Evolutionary conservation across 2,888 invertebrate genomes (phyloP).

Genomic region (Crocallis elinguaria): DNA sequence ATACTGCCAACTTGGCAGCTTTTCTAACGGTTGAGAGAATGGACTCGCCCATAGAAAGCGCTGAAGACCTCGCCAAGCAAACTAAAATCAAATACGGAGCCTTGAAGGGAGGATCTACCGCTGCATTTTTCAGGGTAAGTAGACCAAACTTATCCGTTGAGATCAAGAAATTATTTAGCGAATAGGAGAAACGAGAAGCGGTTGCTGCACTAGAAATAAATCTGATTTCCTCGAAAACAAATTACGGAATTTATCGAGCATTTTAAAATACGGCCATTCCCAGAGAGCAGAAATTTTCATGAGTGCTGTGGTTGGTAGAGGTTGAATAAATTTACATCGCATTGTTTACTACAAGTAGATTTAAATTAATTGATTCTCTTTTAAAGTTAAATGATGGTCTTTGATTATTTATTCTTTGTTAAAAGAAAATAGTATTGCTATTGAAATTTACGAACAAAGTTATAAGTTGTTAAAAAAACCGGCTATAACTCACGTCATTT

Average conservation of each 20-base stretch:
- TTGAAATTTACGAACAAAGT: too few species aligned
- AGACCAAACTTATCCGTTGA: neutral
- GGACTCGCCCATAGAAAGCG: slow-evolving; percentile 97
- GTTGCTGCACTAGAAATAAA: slow-evolving; percentile 1
- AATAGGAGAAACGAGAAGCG: neutral
- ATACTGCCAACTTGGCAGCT: slow-evolving; percentile 97
- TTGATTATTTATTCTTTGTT: neutral
- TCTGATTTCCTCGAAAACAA: slow-evolving; percentile 1
- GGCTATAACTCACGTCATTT: too few species aligned
- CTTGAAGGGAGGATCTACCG: slow-evolving; percentile 96
- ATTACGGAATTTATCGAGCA: slow-evolving; percentile 11
- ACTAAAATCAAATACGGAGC: slow-evolving; percentile 99
- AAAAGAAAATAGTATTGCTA: too few species aligned
- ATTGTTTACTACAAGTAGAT: slow-evolving; percentile 16
- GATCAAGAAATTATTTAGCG: neutral
- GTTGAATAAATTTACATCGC: slow-evolving; percentile 13
- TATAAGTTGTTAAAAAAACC: too few species aligned
- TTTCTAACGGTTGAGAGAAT: slow-evolving; percentile 96
- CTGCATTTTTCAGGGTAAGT: slow-evolving; percentile 95
- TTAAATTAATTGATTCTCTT: slow-evolving; percentile 21
- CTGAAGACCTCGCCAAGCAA: slow-evolving; percentile 98
- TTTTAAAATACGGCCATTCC: slow-evolving; percentile 8
- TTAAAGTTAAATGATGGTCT: slow-evolving; percentile 30
- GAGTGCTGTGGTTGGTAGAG: slow-evolving; percentile 7
- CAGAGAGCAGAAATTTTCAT: slow-evolving; percentile 13